Conservation (phyloP, 2,797 vertebrate genomes). For the Otus scops region DNA sequence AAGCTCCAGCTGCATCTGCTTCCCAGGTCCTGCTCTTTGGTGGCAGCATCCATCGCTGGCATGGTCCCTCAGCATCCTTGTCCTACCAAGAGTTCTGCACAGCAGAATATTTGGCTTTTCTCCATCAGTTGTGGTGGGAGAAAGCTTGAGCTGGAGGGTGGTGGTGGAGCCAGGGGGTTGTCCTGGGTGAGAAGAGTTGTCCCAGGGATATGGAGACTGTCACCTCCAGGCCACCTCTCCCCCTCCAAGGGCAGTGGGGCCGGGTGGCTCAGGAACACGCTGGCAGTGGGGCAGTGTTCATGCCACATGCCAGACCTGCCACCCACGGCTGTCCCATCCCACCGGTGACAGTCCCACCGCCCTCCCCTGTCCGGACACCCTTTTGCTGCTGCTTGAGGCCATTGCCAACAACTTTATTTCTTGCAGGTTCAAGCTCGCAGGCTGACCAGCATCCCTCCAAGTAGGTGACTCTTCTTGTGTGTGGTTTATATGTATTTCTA, state of each 20-base stretch:
- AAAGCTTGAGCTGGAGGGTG: neutral
- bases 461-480: constrained; percentile 71
- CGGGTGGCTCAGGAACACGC: fast-evolving
- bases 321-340: neutral
- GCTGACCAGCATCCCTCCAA: constrained; percentile 78
- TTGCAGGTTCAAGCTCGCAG: constrained; percentile 81
- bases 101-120: neutral
- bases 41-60: neutral
- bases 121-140: fast-evolving
- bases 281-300: fast-evolving
- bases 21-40: neutral
- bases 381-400: neutral
- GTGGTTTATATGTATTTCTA: neutral
- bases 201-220: neutral
- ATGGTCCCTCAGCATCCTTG: neutral
- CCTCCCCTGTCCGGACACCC: fast-evolving
- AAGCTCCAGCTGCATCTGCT: neutral
- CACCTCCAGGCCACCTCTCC: neutral
- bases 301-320: fast-evolving
- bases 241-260: too few species aligned
- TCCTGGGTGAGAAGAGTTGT: neutral
- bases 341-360: too few species aligned
- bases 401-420: constrained; percentile 67
- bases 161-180: neutral
- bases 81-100: fast-evolving